A percentile compares a stretch with the other conserved stretches of the same genome.
These are phyloP conservation scores for Neoscelio sp. DNA, from an alignment of 2,888 invertebrate species.

Conservation along the genomic window DNA sequence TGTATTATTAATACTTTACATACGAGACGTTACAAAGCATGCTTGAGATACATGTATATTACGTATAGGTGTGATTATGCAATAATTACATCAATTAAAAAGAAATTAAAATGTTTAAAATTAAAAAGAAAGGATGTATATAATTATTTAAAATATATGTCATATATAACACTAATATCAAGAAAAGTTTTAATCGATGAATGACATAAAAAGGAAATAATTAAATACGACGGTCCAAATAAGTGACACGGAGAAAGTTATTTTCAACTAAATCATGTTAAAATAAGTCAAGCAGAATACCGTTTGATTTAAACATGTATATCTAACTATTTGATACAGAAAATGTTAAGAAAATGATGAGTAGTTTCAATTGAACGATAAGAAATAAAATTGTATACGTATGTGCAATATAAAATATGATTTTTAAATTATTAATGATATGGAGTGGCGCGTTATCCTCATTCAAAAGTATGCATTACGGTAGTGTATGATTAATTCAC, in stretches of 20 bases:
- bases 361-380: not conserved
- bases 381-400: too few relatives aligned
- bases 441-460: too few relatives aligned
- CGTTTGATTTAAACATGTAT: too few relatives aligned
- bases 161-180: too few relatives aligned
- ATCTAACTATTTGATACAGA: too few relatives aligned
- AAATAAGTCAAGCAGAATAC: conserved; percentile 8
- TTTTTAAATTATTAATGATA: too few relatives aligned
- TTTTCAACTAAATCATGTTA: conserved; percentile 31
- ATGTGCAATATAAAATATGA: too few relatives aligned
- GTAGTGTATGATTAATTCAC: conserved; percentile 13
- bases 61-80: conserved; percentile 23
- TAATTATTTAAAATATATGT: too few relatives aligned
- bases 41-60: conserved; percentile 31
- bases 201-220: conserved; percentile 23
- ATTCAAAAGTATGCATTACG: conserved; percentile 14
- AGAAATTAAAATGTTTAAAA: conserved; percentile 23
- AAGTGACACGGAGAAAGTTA: conserved; percentile 47
- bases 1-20: conserved; percentile 55
- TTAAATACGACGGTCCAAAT: conserved; percentile 22
- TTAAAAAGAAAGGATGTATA: not conserved
- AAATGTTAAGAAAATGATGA: too few relatives aligned
- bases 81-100: conserved; percentile 22
- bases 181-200: too few relatives aligned
- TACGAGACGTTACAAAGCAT: conserved; percentile 45